phyloP scores from a whole-genome alignment of 2,797 vertebrate species.

The Sparidentex hasta region DNA sequence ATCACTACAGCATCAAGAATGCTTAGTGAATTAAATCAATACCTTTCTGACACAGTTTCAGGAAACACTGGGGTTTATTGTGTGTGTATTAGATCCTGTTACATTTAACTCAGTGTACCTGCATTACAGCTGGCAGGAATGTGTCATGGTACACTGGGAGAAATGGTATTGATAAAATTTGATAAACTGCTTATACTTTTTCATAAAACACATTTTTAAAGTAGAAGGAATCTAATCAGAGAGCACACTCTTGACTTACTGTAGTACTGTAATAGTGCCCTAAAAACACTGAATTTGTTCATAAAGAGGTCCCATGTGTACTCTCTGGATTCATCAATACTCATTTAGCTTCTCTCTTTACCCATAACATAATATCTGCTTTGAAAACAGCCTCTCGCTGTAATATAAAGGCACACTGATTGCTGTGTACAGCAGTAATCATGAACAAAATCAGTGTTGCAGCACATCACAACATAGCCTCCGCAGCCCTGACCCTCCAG shows the following conservation, averaged over 20 bases:
- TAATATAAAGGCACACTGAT: slow-evolving; percentile 8
- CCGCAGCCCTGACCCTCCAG: slow-evolving; percentile 66
- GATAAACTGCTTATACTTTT: background rate
- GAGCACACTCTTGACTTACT: background rate
- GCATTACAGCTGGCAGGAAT: background rate
- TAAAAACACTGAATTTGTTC: background rate
- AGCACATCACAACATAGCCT: slow-evolving; percentile 31
- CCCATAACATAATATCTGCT: background rate
- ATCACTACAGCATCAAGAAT: slow-evolving; percentile 4
- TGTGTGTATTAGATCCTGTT: background rate
- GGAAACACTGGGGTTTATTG: background rate
- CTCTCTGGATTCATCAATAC: background rate
- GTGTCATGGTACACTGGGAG: background rate
- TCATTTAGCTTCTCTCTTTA: background rate
- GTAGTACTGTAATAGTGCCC: background rate
- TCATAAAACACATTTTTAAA: background rate
- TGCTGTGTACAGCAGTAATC: slow-evolving; percentile 25
- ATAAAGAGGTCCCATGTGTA: background rate
- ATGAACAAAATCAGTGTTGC: slow-evolving; percentile 35
- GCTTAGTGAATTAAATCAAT: background rate
- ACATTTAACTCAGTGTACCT: background rate
- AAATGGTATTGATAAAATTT: background rate
- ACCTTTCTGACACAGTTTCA: slow-evolving; percentile 10
- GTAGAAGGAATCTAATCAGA: background rate
- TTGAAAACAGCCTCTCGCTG: slow-evolving; percentile 15